Base-by-base conservation (phyloP, 2,797 vertebrate species). In the Anniella stebbinsi region DNA sequence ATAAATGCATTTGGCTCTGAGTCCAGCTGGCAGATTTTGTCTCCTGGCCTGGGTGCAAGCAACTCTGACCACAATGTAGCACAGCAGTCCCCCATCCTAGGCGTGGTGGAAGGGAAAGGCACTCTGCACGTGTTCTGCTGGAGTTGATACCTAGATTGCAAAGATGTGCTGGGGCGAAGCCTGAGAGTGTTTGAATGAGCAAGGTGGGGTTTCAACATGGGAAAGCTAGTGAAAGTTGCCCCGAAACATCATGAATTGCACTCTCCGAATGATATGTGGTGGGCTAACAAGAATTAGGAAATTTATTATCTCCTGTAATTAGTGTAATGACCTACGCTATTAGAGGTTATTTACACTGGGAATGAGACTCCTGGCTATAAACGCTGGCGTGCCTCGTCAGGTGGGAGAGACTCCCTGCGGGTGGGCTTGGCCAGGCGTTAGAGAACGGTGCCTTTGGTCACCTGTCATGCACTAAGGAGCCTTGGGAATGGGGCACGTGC, bases 221-320 rank as follows among this genome's bases (percentile, higher is more conserved):
- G 75, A 78, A 90, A 91, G 86, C 91, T 93, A 83, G 89, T 92
- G 87, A 38, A 38, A 78, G 93, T 87, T 80, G 57, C 89, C 94
- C 0, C 15, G 88, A 88, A 91, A 92, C 95, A 92, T 90, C 93
- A 92, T 92, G 92, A 96, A 94, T 94, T 88, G 89, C 51, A 36
- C 90, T 96, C 94, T 92, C 94, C 92, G 89, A 92, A 90, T 96
- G 93, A 94, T 95, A 92, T 89, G 92, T 93, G 85, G 88, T 23
- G 87, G 93, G 60, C 94, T 96, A 91, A 86, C 92, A 95, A 96
- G 94, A 95, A 95, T 95, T 90, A 92, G 96, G 93, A 96, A 96
- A 96, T 97, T 96, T 97, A 97, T 97, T 96, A 95, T 96, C 96
- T 96, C 92, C 92, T 92, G 92, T 96, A 96, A 97, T 97, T 96